A percentile compares a stretch with the other conserved stretches of the same genome.
Evolutionary conservation across 1,140 invertebrate genomes (phyloP).

Genomic region (Ceratosolen solmsi): DNA sequence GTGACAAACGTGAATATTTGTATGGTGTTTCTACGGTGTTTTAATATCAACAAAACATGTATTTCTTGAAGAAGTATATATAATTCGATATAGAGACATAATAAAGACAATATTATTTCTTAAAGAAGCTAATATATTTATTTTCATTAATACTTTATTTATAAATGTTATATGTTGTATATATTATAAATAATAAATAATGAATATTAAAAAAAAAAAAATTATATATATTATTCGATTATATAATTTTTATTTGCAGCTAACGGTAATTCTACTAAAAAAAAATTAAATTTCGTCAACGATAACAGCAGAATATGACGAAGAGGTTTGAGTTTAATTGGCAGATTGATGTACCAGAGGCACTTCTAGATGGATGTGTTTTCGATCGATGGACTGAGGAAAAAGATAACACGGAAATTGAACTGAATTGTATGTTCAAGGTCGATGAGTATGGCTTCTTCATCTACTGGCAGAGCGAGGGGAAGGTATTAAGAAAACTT

Average conservation of each 20-base stretch:
- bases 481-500: conserved; percentile 78
- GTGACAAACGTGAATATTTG: too few species aligned
- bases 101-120: too few species aligned
- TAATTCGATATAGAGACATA: too few species aligned
- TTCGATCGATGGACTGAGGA: conserved; percentile 99
- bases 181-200: too few species aligned
- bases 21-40: too few species aligned
- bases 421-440: conserved; percentile 91
- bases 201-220: too few species aligned
- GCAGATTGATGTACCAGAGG: conserved; percentile 93
- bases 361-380: conserved; percentile 85
- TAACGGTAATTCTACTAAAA: not conserved
- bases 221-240: too few species aligned
- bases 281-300: not conserved
- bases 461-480: conserved; percentile 98
- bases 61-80: too few species aligned
- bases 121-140: too few species aligned
- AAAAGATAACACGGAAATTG: conserved; percentile 91
- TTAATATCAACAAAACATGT: too few species aligned
- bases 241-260: not conserved
- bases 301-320: conserved; percentile 80
- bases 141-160: too few species aligned
- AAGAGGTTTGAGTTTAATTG: conserved; percentile 99
- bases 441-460: conserved; percentile 99
- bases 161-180: too few species aligned